Evolutionary conservation across 2,797 vertebrate genomes (phyloP).

Genomic region (Thaleichthys pacificus): DNA sequence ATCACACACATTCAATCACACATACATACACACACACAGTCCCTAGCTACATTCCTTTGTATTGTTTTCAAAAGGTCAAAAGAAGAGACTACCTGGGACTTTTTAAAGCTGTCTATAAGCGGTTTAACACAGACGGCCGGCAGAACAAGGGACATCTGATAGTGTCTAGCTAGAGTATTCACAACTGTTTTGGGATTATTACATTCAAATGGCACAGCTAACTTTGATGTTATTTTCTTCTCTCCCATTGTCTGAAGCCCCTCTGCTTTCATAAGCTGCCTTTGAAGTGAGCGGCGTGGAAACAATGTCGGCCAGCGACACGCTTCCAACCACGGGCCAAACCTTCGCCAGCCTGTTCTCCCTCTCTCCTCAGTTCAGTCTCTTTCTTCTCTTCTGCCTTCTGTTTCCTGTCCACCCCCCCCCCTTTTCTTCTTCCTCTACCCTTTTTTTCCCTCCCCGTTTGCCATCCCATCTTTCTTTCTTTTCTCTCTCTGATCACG

Average conservation of each 20-base stretch:
- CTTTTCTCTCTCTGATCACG: slow-evolving; percentile 32
- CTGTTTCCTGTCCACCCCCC: slow-evolving; percentile 1
- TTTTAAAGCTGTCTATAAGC: neutral
- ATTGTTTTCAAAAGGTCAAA: too few species aligned
- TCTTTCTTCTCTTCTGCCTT: slow-evolving; percentile 14
- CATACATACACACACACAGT: neutral
- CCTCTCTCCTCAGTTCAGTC: slow-evolving; percentile 12
- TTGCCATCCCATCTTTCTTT: slow-evolving; percentile 25
- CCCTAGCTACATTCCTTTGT: neutral
- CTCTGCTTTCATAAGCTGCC: slow-evolving; percentile 69
- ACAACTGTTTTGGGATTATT: slow-evolving; percentile 77
- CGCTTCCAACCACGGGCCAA: slow-evolving; percentile 66
- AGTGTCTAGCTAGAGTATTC: slow-evolving; percentile 56
- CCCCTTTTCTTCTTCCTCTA: slow-evolving; percentile 48
- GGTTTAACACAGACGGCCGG: neutral
- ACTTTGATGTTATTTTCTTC: slow-evolving; percentile 79
- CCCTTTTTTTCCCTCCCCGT: slow-evolving; percentile 46
- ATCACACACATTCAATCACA: neutral
- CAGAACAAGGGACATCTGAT: slow-evolving; percentile 67
- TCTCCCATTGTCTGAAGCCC: slow-evolving; percentile 72
- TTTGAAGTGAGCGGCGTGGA: slow-evolving; percentile 77
- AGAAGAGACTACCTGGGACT: too few species aligned
- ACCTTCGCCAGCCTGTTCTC: slow-evolving; percentile 22
- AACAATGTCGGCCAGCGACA: slow-evolving; percentile 75
- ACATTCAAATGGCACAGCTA: slow-evolving; percentile 68